Percentiles rank a stretch among this genome's conserved stretches.
These are phyloP conservation scores for Atta colombica DNA, from an alignment of 1,140 invertebrate genomes.

Conservation along the genomic window DNA sequence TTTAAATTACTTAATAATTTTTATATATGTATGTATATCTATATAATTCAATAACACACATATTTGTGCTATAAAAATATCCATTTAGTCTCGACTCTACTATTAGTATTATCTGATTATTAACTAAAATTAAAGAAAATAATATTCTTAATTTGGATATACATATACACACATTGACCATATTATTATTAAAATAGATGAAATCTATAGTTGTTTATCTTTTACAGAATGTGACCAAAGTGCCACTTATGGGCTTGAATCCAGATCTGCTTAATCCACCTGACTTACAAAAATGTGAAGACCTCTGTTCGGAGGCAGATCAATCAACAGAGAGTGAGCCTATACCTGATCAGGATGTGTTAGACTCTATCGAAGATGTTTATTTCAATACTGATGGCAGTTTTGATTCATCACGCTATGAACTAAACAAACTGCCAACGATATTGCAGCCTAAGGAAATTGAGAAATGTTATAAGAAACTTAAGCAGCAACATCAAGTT, in stretches of 20 bases:
- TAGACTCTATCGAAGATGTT: slow-evolving; percentile 90
- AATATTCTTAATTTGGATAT: background rate
- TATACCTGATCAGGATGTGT: slow-evolving; percentile 91
- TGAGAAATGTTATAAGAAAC: slow-evolving; percentile 89
- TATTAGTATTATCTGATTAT: background rate
- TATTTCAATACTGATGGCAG: slow-evolving; percentile 89
- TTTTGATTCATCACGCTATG: slow-evolving; percentile 90
- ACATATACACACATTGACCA: no score
- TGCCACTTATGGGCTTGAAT: slow-evolving; percentile 83
- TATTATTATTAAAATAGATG: background rate
- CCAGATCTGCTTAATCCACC: slow-evolving; percentile 81
- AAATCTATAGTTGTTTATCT: background rate
- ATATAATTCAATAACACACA: background rate
- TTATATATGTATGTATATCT: background rate
- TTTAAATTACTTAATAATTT: background rate
- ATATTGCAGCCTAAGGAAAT: slow-evolving; percentile 90
- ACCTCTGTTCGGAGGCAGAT: slow-evolving; percentile 77
- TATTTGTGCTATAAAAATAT: background rate
- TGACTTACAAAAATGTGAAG: slow-evolving; percentile 74
- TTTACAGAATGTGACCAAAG: slow-evolving; percentile 79
- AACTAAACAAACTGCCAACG: slow-evolving; percentile 90
- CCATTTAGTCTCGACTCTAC: background rate
- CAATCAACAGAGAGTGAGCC: slow-evolving; percentile 85
- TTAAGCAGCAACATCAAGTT: slow-evolving; percentile 92
- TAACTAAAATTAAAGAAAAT: background rate